phyloP scores from a whole-genome alignment of 2,113 vertebrate genomes.

The Cheirogaleus medius region DNA sequence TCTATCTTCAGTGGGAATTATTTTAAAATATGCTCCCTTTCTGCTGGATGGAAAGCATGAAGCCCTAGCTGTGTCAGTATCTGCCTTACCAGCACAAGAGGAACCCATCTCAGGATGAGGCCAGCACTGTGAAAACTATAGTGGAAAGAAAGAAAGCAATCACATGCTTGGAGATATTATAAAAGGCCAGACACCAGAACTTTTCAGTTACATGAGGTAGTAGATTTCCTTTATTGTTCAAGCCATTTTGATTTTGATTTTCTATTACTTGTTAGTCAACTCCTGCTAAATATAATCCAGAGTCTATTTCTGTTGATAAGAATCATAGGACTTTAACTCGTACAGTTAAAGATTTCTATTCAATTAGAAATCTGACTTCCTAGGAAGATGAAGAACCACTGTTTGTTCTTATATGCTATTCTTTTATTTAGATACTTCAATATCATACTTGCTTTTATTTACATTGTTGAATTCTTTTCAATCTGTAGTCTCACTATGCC shows the following conservation, averaged over 20 bases:
- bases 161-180: not conserved
- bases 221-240: not conserved
- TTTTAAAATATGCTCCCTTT: constrained; percentile 12
- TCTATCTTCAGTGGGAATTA: constrained; percentile 14
- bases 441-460: not conserved
- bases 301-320: not conserved
- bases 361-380: not conserved
- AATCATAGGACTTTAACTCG: constrained; percentile 28
- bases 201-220: not conserved
- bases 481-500: not conserved
- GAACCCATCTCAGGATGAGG: not conserved
- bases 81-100: not conserved
- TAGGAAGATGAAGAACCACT: not conserved
- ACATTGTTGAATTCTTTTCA: not conserved
- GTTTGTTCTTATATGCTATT: not conserved
- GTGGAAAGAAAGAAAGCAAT: not conserved
- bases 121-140: not conserved
- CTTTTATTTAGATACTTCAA: not conserved
- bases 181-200: not conserved
- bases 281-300: constrained; percentile 9
- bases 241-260: constrained; percentile 31
- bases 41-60: not conserved
- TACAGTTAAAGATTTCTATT: not conserved
- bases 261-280: not conserved
- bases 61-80: not conserved